Percentiles rank a stretch among this genome's conserved stretches.
Conservation (phyloP, 2,797 vertebrate genomes). For the Sebastes goodei region DNA sequence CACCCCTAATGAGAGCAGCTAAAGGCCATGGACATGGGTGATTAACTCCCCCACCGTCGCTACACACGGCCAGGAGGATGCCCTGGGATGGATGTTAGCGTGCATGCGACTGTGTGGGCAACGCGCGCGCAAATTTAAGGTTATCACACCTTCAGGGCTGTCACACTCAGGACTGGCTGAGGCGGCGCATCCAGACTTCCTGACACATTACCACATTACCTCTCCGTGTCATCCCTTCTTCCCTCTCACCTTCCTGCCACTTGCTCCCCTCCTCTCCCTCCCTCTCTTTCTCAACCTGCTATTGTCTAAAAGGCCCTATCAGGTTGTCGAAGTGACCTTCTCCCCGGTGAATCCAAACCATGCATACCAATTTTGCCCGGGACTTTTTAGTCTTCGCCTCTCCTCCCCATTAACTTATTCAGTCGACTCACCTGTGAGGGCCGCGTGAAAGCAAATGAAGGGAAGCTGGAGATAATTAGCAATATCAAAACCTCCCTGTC, state of each 20-base stretch:
- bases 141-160: conserved; percentile 72
- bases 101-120: conserved; percentile 41
- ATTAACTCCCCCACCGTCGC: conserved; percentile 80
- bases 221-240: conserved; percentile 55
- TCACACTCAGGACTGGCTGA: conserved; percentile 64
- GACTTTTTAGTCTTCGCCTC: conserved; percentile 42
- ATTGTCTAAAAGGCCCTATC: conserved; percentile 69
- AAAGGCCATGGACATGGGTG: conserved; percentile 87
- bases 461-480: conserved; percentile 76
- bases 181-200: conserved; percentile 64
- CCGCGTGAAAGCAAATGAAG: conserved; percentile 71
- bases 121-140: conserved; percentile 57
- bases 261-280: neutral
- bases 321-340: conserved; percentile 81
- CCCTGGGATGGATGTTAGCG: conserved; percentile 66
- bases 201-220: conserved; percentile 71
- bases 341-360: conserved; percentile 63
- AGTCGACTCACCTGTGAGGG: conserved; percentile 71
- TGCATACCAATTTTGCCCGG: conserved; percentile 74
- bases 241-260: conserved; percentile 66
- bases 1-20: conserved; percentile 89
- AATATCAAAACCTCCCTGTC: conserved; percentile 72
- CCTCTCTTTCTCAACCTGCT: conserved; percentile 48
- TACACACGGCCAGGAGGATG: conserved; percentile 72
- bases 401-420: conserved; percentile 66